Conservation (phyloP, 2,113 vertebrate genomes). For the Mus musculus region DNA sequence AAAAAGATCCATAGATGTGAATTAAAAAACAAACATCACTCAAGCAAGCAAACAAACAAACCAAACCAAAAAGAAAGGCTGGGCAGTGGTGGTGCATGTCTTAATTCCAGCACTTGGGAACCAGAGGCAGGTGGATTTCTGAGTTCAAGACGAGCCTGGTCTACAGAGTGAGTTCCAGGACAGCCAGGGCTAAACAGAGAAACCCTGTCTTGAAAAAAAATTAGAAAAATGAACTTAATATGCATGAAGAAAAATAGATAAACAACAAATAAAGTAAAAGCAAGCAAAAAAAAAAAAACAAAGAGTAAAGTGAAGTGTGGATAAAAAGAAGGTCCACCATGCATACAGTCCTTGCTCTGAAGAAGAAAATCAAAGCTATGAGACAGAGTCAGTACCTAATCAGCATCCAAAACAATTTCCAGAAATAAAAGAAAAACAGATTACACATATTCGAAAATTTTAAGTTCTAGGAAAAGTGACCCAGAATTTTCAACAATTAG, state of each 20-base stretch:
- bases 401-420: background rate
- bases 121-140: too few relatives aligned
- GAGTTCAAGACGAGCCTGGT: too few relatives aligned
- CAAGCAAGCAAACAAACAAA: background rate
- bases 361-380: background rate
- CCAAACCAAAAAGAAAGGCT: background rate
- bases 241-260: background rate
- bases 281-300: background rate
- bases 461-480: background rate
- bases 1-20: background rate
- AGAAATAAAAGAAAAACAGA: background rate
- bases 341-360: background rate
- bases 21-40: background rate
- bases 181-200: too few relatives aligned
- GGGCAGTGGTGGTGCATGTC: too few relatives aligned
- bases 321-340: background rate
- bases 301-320: background rate
- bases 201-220: too few relatives aligned
- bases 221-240: background rate
- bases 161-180: too few relatives aligned
- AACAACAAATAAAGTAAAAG: background rate
- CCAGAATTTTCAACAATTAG: background rate
- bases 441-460: background rate
- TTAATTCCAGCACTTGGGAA: too few relatives aligned
- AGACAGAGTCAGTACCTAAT: background rate